Percentiles rank a stretch among this genome's conserved stretches.
These are phyloP conservation scores for Scatophagus argus DNA, from an alignment of 2,113 vertebrate species.

Conservation along the genomic window DNA sequence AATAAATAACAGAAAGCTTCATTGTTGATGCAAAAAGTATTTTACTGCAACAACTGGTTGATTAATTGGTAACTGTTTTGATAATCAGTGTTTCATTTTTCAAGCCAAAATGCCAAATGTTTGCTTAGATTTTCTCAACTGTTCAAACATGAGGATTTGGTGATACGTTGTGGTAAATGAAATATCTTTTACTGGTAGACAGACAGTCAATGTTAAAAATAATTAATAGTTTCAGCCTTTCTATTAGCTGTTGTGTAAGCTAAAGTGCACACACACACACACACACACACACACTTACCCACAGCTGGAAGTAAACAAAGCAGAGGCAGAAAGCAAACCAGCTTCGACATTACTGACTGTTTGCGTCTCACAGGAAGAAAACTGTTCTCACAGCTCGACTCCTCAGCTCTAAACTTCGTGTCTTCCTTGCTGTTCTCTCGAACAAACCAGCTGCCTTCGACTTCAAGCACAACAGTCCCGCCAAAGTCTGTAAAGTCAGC, in stretches of 20 bases:
- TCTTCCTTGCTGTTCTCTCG: background rate
- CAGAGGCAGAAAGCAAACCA: conserved; percentile 55
- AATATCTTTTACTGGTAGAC: background rate
- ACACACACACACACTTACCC: conserved; percentile 62
- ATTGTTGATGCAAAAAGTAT: background rate
- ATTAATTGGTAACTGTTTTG: background rate
- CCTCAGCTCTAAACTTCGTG: background rate
- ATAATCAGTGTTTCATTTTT: background rate
- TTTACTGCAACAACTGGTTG: background rate
- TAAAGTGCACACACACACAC: background rate
- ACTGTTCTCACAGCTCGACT: background rate
- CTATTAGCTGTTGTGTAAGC: background rate
- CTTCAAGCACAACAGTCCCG: background rate
- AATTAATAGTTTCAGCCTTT: background rate
- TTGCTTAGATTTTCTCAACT: background rate
- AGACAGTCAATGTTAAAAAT: background rate
- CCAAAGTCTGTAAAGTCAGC: no score
- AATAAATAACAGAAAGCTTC: background rate
- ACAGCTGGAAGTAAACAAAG: conserved; percentile 66
- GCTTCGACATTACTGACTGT: conserved; percentile 54
- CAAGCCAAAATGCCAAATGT: background rate
- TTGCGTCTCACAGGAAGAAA: background rate
- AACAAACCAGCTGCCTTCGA: background rate
- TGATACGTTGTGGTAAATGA: background rate
- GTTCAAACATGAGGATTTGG: background rate